Conservation (phyloP, 2,888 invertebrate genomes). For the Cylindroiulus punctatus region DNA sequence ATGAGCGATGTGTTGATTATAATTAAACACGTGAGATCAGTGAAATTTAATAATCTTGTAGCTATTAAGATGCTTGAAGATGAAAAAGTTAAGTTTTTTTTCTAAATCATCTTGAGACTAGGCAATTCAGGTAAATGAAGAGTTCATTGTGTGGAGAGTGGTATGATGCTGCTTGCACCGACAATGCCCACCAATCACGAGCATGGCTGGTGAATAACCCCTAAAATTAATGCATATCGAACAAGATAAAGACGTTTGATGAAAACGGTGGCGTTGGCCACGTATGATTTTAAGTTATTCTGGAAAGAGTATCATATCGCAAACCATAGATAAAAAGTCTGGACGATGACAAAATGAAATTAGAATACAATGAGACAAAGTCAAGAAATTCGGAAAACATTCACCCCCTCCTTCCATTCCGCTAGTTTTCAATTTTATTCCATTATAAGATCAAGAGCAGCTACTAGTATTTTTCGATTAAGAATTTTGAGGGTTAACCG, state of each 20-base stretch:
- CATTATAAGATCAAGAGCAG: not conserved
- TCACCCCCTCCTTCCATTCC: not conserved
- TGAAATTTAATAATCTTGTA: no score
- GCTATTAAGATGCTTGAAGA: no score
- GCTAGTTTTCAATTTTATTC: constrained; percentile 15
- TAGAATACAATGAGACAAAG: not conserved
- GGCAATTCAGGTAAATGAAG: not conserved
- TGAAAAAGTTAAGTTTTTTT: not conserved
- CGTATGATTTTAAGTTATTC: not conserved
- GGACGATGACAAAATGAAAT: not conserved
- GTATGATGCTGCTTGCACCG: not conserved
- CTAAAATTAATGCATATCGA: constrained; percentile 29
- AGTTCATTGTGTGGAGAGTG: not conserved
- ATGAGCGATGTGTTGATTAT: no score
- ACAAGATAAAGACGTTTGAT: not conserved
- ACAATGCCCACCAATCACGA: not conserved
- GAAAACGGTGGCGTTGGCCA: not conserved
- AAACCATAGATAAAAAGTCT: not conserved
- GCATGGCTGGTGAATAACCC: constrained; percentile 39
- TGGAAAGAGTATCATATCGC: not conserved
- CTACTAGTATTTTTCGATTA: constrained; percentile 40
- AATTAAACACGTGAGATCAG: no score
- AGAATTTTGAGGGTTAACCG: constrained; percentile 3
- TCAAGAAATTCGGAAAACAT: not conserved
- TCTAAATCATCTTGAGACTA: not conserved